Conservation (phyloP, 1,140 invertebrate genomes). For the Drosophila yakuba region DNA sequence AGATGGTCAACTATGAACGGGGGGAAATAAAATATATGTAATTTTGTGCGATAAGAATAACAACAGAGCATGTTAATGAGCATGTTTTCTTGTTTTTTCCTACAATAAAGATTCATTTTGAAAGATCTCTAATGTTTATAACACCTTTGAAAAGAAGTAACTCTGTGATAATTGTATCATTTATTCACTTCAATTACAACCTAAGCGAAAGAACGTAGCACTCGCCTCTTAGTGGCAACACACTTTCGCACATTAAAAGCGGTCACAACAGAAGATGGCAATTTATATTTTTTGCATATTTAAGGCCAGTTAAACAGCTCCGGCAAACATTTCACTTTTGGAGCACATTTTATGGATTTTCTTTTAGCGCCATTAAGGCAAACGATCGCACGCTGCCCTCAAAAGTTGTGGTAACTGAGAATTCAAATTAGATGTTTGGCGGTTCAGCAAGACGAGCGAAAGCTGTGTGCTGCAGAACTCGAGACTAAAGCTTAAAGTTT, state of each 20-base stretch:
- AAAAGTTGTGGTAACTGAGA: constrained; percentile 2
- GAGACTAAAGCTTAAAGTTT: background rate
- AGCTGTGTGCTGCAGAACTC: constrained; percentile 19
- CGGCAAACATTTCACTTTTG: constrained; percentile 62
- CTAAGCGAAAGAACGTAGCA: constrained; percentile 11
- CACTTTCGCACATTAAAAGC: constrained; percentile 68
- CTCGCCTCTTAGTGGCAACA: constrained; percentile 18
- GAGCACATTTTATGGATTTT: constrained; percentile 25
- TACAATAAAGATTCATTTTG: no score
- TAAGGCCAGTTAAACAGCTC: constrained; percentile 31
- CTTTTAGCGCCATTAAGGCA: constrained; percentile 20
- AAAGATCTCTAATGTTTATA: no score
- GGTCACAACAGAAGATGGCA: constrained; percentile 31
- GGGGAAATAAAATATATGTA: background rate
- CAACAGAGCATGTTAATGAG: background rate
- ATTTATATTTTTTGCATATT: constrained; percentile 63
- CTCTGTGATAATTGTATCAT: no score
- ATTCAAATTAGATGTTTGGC: constrained; percentile 11
- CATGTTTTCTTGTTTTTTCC: background rate
- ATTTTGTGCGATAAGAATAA: background rate
- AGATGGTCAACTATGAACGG: background rate
- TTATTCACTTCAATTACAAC: no score
- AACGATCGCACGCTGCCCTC: background rate
- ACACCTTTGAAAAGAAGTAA: no score
- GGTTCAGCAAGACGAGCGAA: background rate